Conservation (phyloP, 2,888 invertebrate species). For the Caenorhabditis japonica region DNA sequence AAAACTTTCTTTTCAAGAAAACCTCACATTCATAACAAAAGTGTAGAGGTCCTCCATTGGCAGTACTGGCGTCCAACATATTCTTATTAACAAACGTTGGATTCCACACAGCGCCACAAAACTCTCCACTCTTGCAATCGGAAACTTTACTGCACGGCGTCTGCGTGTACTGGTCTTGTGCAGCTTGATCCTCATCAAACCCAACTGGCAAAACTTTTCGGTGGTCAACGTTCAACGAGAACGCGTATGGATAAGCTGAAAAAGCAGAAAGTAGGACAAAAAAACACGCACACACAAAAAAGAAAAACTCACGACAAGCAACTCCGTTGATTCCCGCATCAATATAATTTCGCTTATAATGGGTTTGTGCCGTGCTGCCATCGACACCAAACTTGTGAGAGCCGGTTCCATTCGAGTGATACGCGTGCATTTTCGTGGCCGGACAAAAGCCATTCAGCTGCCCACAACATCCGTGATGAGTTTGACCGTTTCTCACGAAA, state of each 20-base stretch:
- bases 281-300: too few relatives aligned
- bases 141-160: too few relatives aligned
- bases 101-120: slow-evolving; percentile 25
- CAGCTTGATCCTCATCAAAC: neutral
- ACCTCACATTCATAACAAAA: slow-evolving; percentile 36
- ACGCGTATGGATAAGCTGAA: slow-evolving; percentile 27
- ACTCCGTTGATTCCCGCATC: neutral
- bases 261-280: too few relatives aligned
- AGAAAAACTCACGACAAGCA: slow-evolving; percentile 25
- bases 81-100: slow-evolving; percentile 9
- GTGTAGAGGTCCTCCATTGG: neutral
- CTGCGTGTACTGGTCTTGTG: too few relatives aligned
- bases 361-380: neutral
- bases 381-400: neutral
- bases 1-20: too few relatives aligned
- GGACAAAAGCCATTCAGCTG: neutral
- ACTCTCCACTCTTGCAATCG: neutral
- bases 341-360: neutral
- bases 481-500: too few relatives aligned
- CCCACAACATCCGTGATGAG: too few relatives aligned
- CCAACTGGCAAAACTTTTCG: neutral
- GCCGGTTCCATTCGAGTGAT: neutral
- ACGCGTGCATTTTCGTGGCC: neutral
- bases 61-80: slow-evolving; percentile 11
- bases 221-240: neutral